These are phyloP conservation scores for Fragum fragum DNA, from an alignment of 2,888 invertebrate genomes.

Conservation along the genomic window DNA sequence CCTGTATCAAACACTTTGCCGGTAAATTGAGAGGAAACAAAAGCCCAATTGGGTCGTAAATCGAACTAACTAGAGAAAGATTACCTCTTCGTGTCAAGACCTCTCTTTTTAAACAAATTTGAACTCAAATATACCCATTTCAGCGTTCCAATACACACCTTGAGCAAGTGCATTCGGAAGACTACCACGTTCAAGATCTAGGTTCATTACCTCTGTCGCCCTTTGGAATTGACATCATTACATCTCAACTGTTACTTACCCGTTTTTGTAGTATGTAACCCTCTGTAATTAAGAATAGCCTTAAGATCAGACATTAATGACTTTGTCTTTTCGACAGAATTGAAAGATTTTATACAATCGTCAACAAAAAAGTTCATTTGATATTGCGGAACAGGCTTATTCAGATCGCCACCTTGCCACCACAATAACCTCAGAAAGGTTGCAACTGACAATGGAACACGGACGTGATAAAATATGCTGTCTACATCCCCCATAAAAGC, in stretches of 20 bases:
- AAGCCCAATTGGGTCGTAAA: slow-evolving; percentile 37
- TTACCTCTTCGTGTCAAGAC: slow-evolving; percentile 51
- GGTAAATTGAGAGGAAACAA: too few relatives aligned
- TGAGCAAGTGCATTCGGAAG: slow-evolving; percentile 55
- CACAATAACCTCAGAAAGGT: too few relatives aligned
- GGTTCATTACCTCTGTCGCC: slow-evolving; percentile 35
- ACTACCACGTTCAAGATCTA: slow-evolving; percentile 45
- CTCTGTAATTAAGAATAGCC: slow-evolving; percentile 2
- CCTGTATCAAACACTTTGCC: too few relatives aligned
- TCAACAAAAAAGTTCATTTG: slow-evolving; percentile 52
- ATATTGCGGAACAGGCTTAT: too few relatives aligned
- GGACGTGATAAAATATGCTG: too few relatives aligned
- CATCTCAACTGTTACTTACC: slow-evolving; percentile 50
- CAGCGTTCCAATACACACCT: slow-evolving; percentile 48
- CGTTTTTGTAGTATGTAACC: slow-evolving; percentile 51
- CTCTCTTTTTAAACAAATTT: too few relatives aligned
- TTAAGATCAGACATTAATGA: not conserved
- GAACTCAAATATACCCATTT: slow-evolving; percentile 28
- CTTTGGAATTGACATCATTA: slow-evolving; percentile 56
- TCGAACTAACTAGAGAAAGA: too few relatives aligned
- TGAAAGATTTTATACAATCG: slow-evolving; percentile 56
- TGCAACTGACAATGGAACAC: too few relatives aligned
- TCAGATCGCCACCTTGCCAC: too few relatives aligned
- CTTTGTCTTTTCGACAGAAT: not conserved
- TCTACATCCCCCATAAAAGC: too few relatives aligned